Evolutionary conservation across 2,113 vertebrate species (phyloP).

Genomic region (Xenopus tropicalis): DNA sequence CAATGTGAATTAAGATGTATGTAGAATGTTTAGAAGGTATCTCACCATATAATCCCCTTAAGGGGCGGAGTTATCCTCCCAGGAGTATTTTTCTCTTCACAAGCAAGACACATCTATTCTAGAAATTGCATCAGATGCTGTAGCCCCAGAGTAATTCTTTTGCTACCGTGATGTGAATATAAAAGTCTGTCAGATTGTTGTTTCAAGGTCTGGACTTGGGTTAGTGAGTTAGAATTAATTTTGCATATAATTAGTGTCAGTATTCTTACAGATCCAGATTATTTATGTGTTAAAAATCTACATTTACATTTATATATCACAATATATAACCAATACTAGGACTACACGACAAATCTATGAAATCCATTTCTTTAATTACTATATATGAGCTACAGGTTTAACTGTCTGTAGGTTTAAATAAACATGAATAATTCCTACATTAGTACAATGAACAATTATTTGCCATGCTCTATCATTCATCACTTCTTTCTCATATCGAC

Average conservation of each 20-base stretch:
- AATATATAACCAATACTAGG: not conserved
- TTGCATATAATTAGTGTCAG: not conserved
- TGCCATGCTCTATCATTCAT: not conserved
- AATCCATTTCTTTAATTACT: not conserved
- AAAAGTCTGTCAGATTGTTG: not conserved
- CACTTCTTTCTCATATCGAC: not conserved
- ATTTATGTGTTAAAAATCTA: not conserved
- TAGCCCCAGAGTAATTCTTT: too few relatives aligned
- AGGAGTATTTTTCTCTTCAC: too few relatives aligned
- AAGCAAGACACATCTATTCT: too few relatives aligned
- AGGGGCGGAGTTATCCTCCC: too few relatives aligned
- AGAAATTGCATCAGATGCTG: too few relatives aligned
- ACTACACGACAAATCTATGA: constrained; percentile 2
- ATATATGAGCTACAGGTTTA: not conserved
- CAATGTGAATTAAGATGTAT: too few relatives aligned
- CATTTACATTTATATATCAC: not conserved
- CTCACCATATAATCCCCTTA: too few relatives aligned
- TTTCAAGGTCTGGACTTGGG: not conserved
- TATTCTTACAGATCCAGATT: not conserved
- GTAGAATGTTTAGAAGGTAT: too few relatives aligned
- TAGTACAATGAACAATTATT: not conserved
- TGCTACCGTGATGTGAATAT: too few relatives aligned
- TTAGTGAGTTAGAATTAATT: not conserved
- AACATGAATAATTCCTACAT: not conserved
- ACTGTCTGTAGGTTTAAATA: not conserved